phyloP scores from a whole-genome alignment of 2,888 invertebrate genomes.

The Sthenelais limicola region DNA sequence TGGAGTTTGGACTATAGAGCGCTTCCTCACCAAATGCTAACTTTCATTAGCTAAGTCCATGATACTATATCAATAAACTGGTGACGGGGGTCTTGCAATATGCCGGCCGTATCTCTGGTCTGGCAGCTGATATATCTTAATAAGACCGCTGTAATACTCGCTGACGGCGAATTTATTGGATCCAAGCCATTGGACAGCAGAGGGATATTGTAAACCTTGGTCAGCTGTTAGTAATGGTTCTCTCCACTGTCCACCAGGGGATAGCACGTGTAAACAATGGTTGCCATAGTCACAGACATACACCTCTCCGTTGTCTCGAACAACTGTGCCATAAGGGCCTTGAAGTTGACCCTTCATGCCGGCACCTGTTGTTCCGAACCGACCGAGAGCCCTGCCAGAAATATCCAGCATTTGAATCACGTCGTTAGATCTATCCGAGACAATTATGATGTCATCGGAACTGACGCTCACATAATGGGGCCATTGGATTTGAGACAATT shows the following conservation, averaged over 20 bases:
- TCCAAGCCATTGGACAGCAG: neutral
- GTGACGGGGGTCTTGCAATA: no score
- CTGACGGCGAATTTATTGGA: neutral
- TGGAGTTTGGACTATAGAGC: no score
- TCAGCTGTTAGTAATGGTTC: slow-evolving; percentile 3
- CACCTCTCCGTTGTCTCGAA: neutral
- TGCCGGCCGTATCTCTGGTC: no score
- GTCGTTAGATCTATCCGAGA: slow-evolving; percentile 17
- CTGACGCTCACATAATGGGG: slow-evolving; percentile 22
- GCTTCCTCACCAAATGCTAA: no score
- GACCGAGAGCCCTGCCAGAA: slow-evolving; percentile 2
- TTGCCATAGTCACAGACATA: slow-evolving; percentile 36
- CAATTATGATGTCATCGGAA: slow-evolving; percentile 19
- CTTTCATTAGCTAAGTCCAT: no score
- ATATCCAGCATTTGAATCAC: slow-evolving; percentile 12
- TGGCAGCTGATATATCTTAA: slow-evolving; percentile 3
- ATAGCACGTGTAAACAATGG: slow-evolving; percentile 25
- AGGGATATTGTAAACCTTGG: slow-evolving; percentile 5
- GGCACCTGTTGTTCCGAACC: slow-evolving; percentile 18
- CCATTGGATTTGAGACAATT: slow-evolving; percentile 22
- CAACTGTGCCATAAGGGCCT: slow-evolving; percentile 2
- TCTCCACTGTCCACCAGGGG: slow-evolving; percentile 24
- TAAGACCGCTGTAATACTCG: slow-evolving; percentile 15
- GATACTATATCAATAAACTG: no score
- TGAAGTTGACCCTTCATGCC: slow-evolving; percentile 23